Base-by-base conservation (phyloP, 2,797 vertebrate genomes). In the Rallus crepitans region DNA sequence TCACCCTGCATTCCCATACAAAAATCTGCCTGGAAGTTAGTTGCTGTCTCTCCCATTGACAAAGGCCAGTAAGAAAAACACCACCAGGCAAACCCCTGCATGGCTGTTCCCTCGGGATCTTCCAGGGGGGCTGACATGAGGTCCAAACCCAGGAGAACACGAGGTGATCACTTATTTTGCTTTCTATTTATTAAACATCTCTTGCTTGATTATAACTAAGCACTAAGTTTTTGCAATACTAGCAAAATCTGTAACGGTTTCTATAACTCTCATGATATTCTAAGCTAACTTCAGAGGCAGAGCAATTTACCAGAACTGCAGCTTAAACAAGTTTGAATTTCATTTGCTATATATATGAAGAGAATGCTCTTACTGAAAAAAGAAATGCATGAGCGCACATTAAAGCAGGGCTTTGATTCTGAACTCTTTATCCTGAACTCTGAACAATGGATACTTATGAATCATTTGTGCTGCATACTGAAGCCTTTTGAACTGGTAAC, bases 361-460 rank as follows among this genome's bases (percentile, higher is more conserved):
- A 97, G 96, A 97, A 97, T 95, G 81, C 93, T 96, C 91, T 96
- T 95, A 94, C 97, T 97, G 97, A 96, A 97, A 97, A 97, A 96
- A 95, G 97, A 96, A 96, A 96, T 97, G 96, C 96, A 95, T 94
- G 93, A 97, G 97, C 59, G 65, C 96, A 97, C 93, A 97, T 97
- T 98, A 97, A 97, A 97, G 96, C 95, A 88, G 91, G 97, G 97
- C 97, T 97, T 97, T 98, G 97, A 97, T 97, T 97, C 96, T 96
- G 95, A 97, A 97, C 97, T 97, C 96, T 97, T 97, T 96, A 97
- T 97, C 97, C 96, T 97, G 97, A 97, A 97, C 96, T 97, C 97
- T 97, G 97, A 98, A 98, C 97, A 98, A 98, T 97, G 97, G 97
- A 96, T 95, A 97, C 97, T 98, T 97, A 98, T 97, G 97, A 98